These are phyloP conservation scores for Lophius americanus DNA, from an alignment of 2,797 vertebrate genomes.

Conservation along the genomic window DNA sequence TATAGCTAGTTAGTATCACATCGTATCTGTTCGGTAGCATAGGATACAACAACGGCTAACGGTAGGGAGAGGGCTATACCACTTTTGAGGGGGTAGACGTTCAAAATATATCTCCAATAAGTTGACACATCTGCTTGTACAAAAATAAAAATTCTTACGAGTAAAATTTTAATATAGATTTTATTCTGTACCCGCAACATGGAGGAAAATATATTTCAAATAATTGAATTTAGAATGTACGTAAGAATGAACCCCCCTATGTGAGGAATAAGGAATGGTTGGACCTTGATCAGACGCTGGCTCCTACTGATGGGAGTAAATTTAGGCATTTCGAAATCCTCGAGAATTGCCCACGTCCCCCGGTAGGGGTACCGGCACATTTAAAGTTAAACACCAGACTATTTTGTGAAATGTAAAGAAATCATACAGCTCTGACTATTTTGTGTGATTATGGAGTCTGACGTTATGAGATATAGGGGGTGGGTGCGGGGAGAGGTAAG, in stretches of 20 bases:
- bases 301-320: slow-evolving; percentile 63
- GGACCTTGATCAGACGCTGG: slow-evolving; percentile 49
- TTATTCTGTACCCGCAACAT: accelerated
- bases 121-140: accelerated
- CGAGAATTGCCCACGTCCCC: slow-evolving; percentile 44
- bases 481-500: slow-evolving; percentile 30
- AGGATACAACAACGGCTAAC: slow-evolving; percentile 78
- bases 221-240: background rate
- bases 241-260: background rate
- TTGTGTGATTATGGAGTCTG: slow-evolving; percentile 60
- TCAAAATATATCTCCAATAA: background rate
- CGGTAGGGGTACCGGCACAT: background rate
- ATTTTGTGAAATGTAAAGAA: background rate
- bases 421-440: slow-evolving; percentile 10
- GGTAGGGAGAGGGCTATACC: slow-evolving; percentile 78
- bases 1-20: slow-evolving; percentile 66
- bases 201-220: accelerated
- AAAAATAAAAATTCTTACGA: accelerated
- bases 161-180: accelerated
- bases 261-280: slow-evolving; percentile 26
- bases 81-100: slow-evolving; percentile 34
- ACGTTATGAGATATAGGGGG: slow-evolving; percentile 66
- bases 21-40: slow-evolving; percentile 74
- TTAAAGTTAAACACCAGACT: background rate
- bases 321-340: slow-evolving; percentile 52